Conservation (phyloP, 1,140 invertebrate species). For the Drosophila oshimai region DNA sequence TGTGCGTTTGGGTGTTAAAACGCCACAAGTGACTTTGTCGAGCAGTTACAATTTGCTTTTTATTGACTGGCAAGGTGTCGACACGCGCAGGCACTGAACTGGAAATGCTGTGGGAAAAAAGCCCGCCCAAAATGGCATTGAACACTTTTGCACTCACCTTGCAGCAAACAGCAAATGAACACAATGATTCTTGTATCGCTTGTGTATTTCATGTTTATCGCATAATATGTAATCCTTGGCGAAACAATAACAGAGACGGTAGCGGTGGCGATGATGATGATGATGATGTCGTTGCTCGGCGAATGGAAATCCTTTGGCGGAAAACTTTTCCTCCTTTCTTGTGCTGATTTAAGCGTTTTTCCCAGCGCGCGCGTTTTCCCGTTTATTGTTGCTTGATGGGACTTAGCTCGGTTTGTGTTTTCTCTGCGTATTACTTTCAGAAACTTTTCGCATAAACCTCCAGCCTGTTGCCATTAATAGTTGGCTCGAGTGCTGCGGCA, state of each 20-base stretch:
- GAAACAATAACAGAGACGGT: conserved; percentile 35
- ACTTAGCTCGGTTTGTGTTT: conserved; percentile 49
- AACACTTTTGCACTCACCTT: conserved; percentile 68
- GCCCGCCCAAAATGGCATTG: background rate
- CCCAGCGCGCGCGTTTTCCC: conserved; percentile 40
- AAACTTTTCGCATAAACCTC: conserved; percentile 75
- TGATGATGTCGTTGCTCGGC: conserved; percentile 15
- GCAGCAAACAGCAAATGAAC: conserved; percentile 78
- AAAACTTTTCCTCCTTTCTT: conserved; percentile 38
- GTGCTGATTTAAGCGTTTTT: conserved; percentile 69
- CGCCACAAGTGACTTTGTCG: conserved; percentile 75
- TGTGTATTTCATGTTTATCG: conserved; percentile 76
- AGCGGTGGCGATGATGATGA: conserved; percentile 29
- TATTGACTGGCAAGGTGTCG: conserved; percentile 74
- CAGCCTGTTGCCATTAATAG: conserved; percentile 72
- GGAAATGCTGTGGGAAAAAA: conserved; percentile 24
- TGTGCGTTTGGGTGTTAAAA: conserved; percentile 70
- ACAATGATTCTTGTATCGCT: conserved; percentile 73
- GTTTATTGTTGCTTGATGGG: conserved; percentile 58
- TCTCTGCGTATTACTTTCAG: conserved; percentile 67
- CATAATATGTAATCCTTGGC: conserved; percentile 73
- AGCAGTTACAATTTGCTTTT: conserved; percentile 80
- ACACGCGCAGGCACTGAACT: conserved; percentile 44
- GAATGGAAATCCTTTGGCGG: conserved; percentile 27
- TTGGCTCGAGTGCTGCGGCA: conserved; percentile 40